Evolutionary conservation across 2,888 invertebrate genomes (phyloP).

Genomic region (Clitarchus hookeri): DNA sequence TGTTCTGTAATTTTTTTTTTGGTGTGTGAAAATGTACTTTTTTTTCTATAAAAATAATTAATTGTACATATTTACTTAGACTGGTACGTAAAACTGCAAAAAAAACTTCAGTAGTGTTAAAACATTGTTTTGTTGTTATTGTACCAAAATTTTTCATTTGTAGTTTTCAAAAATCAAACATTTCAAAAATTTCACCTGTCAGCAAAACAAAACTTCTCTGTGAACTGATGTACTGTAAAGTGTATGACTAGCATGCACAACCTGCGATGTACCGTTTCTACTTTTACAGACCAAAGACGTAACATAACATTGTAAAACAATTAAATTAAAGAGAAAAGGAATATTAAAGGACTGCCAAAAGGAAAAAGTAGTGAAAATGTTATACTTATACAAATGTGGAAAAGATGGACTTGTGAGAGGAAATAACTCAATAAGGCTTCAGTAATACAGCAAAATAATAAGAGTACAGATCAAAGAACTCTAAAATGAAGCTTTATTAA

Average conservation of each 20-base stretch:
- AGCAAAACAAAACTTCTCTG: not conserved
- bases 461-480: conserved; percentile 10
- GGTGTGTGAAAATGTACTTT: conserved; percentile 39
- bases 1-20: conserved; percentile 35
- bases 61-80: not conserved
- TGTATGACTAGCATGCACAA: conserved; percentile 38
- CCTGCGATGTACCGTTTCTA: conserved; percentile 31
- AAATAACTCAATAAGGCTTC: not conserved
- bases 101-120: not conserved
- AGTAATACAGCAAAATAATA: not conserved
- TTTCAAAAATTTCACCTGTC: conserved; percentile 26
- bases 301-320: conserved; percentile 21
- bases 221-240: not conserved
- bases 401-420: not conserved
- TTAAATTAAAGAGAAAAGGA: conserved; percentile 10
- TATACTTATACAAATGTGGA: conserved; percentile 7
- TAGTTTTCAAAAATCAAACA: conserved; percentile 34
- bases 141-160: conserved; percentile 32
- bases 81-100: not conserved
- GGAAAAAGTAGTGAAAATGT: conserved; percentile 16
- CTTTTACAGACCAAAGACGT: conserved; percentile 27
- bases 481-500: not conserved
- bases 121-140: not conserved
- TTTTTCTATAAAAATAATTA: conserved; percentile 15
- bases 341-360: not conserved